phyloP scores from a whole-genome alignment of 2,888 invertebrate genomes.

The Scrobipalpa atriplicella region DNA sequence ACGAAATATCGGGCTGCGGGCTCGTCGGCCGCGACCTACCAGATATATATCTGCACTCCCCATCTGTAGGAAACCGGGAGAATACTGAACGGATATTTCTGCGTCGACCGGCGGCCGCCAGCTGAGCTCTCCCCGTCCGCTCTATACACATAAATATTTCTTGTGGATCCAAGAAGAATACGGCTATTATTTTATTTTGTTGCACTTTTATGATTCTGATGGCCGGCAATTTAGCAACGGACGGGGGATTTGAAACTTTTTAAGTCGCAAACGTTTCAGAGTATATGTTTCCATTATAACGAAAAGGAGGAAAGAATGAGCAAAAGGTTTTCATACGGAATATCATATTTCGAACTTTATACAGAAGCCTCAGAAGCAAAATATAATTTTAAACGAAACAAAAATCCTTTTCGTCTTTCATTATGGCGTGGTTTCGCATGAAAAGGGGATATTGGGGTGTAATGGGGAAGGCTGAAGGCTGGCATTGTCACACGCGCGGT shows the following conservation, averaged over 20 bases:
- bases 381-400: not conserved
- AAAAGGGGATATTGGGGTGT: slow-evolving; percentile 67
- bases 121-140: slow-evolving; percentile 35
- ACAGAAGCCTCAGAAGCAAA: not conserved
- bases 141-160: slow-evolving; percentile 41
- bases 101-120: slow-evolving; percentile 26
- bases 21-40: slow-evolving; percentile 56
- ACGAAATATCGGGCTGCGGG: slow-evolving; percentile 68
- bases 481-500: slow-evolving; percentile 73
- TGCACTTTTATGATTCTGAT: slow-evolving; percentile 23
- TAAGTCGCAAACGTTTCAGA: not conserved
- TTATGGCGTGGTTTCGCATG: slow-evolving; percentile 59
- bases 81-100: slow-evolving; percentile 43
- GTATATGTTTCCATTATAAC: not conserved
- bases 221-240: not conserved
- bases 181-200: slow-evolving; percentile 23
- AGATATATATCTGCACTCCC: slow-evolving; percentile 59
- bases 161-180: slow-evolving; percentile 32
- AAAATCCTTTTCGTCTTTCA: not conserved
- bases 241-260: slow-evolving; percentile 5
- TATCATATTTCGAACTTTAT: not conserved
- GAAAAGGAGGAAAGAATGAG: too few species aligned
- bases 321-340: not conserved
- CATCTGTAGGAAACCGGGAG: slow-evolving; percentile 47
- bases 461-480: slow-evolving; percentile 66